Evolutionary conservation across 2,888 invertebrate species (phyloP), one percentile per base, ranked within the genome.

Genomic region (Pyrochroa serraticornis): DNA sequence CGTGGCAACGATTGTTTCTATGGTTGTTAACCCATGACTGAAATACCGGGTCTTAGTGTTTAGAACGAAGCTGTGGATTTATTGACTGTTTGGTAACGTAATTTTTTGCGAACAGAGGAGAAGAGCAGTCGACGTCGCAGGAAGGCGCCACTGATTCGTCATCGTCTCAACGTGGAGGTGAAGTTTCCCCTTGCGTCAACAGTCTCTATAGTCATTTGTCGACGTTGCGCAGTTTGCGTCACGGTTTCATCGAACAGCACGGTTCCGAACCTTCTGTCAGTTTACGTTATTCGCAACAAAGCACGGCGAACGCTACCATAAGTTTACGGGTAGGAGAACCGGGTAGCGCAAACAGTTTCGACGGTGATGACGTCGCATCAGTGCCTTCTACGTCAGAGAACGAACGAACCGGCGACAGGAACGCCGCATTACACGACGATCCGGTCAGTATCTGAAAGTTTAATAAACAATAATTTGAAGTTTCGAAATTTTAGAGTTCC

Each of bases 301-400:
- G 87, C 66, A 85, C 85, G 0, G 84, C 84, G 0, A 84, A 83
- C 64, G 85, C 86, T 31, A 84, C 84, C 1, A 84, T 84, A 64
- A 83, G 82, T 50, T 74, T 85, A 62, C 79, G 81, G 13, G 81
- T 82, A 30, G 82, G 79, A 7, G 79, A 81, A 63, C 79, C 78
- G 37, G 77, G 75, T 41, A 74, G 78, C 22, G 22, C 22, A 5
- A 22, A 22, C 22, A 2, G 3, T 22, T 22, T 56, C 12, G 53
- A 56, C 32, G 47, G 50, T 34, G 43, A 42, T 12, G 64, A 57
- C 13, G 54, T 46, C n/a, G 55, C 36, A 22, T 10, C 45, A 22
- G 42, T 58, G 58, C 68, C 73, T 64, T 72, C 72, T 3, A 74
- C 72, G 2, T 71, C 71, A 6, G 63, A 60, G 22, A 56, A 63